These are phyloP conservation scores for Bellardia bayeri DNA, from an alignment of 2,888 invertebrate species.

Conservation along the genomic window DNA sequence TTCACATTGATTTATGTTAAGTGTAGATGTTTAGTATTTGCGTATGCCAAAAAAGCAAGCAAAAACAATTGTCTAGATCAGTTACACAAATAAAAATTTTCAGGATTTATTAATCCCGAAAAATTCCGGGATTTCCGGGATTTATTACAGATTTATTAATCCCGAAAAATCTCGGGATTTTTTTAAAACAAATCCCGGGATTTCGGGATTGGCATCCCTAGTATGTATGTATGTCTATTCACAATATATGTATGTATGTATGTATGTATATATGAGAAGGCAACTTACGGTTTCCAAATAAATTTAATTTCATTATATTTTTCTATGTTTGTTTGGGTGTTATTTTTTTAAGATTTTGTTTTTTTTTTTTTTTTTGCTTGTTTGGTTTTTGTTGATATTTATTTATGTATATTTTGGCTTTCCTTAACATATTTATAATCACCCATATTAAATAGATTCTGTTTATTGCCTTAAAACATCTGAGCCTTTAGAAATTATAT, in stretches of 20 bases:
- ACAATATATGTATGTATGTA: not conserved
- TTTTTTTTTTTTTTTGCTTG: not conserved
- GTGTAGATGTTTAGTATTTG: no score
- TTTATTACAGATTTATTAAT: no score
- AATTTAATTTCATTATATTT: not conserved
- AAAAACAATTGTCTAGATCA: no score
- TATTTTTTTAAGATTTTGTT: not conserved
- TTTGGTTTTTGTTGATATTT: not conserved
- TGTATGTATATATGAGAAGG: not conserved
- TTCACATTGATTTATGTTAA: no score
- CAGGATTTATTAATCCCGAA: no score
- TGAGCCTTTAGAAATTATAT: not conserved
- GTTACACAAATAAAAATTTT: no score
- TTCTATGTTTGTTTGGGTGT: not conserved
- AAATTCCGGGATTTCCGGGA: no score
- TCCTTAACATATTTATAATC: slow-evolving; percentile 28
- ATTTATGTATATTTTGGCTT: slow-evolving; percentile 3
- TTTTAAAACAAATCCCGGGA: no score
- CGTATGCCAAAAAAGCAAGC: no score
- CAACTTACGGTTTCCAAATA: slow-evolving; percentile 16
- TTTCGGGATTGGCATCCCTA: no score
- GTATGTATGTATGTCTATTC: not conserved
- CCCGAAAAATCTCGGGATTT: no score
- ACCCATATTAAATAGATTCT: slow-evolving; percentile 11
- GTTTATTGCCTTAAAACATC: slow-evolving; percentile 7